Base-by-base conservation (phyloP, 2,113 vertebrate genomes). In the Osmerus eperlanus region DNA sequence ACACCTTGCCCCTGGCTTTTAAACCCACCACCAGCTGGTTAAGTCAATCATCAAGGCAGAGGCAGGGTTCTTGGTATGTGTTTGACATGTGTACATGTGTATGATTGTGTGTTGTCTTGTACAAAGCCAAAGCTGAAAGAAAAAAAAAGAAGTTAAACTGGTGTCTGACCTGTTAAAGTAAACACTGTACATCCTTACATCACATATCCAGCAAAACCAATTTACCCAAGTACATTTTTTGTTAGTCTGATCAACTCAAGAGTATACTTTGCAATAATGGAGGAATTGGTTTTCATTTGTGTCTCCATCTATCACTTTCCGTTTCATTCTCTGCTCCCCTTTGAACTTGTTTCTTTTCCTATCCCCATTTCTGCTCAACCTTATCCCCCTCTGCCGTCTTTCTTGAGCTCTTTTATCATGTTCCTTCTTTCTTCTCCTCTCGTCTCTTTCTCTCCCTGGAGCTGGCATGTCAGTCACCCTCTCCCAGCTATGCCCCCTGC, bases 401-500 rank as follows among this genome's bases (percentile, higher is more conserved):
- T 55, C 11, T 53, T 21, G 9, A 11, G 15, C 61, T 36, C 32
- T n/a, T 65, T 21, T 11, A 9, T 41, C 41, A 29, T 8, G 41
- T 19, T n/a, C 18, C 23, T n/a, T 32, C 21, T 68, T 56, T 61
- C 14, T 66, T 54, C 9, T 53, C 56, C 65, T 61, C 13, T n/a
- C 19, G 18, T 75, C 51, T 32, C 36, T 53, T 18, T 7, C 12
- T 56, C 8, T 56, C 76, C 61, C 76, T 61, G 61, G 69, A 66
- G 61, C 65, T 53, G 67, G 63, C 47, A 61, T 73, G 73, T 81
- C 80, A 75, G 72, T 75, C 66, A 71, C 72, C 51, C 68, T 68
- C 25, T 54, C 53, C 29, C 79, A 64, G 65, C 67, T 59, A 68
- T 77, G 65, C 79, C 75, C 79, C 79, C 79, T 74, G 79, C 67